Evolutionary conservation across 2,888 invertebrate species (phyloP).

Genomic region (Noctua janthina): DNA sequence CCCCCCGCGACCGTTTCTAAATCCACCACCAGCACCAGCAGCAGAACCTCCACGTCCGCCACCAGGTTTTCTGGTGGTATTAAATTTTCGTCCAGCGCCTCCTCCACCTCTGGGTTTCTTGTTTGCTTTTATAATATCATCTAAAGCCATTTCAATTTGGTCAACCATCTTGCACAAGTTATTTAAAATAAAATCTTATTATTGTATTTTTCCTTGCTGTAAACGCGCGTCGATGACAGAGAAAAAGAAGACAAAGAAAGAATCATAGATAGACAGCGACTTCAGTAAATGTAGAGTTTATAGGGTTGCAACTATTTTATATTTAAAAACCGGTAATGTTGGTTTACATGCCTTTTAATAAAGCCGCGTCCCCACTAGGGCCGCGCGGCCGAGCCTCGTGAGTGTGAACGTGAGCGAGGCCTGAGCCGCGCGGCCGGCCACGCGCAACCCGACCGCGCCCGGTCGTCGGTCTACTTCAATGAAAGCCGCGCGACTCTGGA

Average conservation of each 20-base stretch:
- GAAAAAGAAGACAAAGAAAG: constrained; percentile 37
- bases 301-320: not conserved
- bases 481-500: no score
- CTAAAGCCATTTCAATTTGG: constrained; percentile 99
- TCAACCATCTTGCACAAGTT: constrained; percentile 92
- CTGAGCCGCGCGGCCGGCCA: no score
- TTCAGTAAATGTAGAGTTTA: not conserved
- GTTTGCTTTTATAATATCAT: constrained; percentile 98
- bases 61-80: constrained; percentile 82
- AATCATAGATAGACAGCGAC: not conserved
- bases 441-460: no score
- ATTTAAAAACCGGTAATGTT: not conserved
- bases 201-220: constrained; percentile 33
- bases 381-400: no score
- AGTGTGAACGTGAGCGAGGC: no score
- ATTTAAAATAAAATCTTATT: not conserved
- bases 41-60: constrained; percentile 77
- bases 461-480: no score
- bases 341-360: no score
- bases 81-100: constrained; percentile 89
- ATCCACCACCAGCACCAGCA: constrained; percentile 80
- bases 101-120: constrained; percentile 92
- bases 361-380: no score
- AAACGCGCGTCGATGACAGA: constrained; percentile 34
- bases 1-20: constrained; percentile 89